A percentile compares a stretch with the other conserved stretches of the same genome.
Conservation (phyloP, 2,888 invertebrate genomes). For the Holacanthella duospinosa region DNA sequence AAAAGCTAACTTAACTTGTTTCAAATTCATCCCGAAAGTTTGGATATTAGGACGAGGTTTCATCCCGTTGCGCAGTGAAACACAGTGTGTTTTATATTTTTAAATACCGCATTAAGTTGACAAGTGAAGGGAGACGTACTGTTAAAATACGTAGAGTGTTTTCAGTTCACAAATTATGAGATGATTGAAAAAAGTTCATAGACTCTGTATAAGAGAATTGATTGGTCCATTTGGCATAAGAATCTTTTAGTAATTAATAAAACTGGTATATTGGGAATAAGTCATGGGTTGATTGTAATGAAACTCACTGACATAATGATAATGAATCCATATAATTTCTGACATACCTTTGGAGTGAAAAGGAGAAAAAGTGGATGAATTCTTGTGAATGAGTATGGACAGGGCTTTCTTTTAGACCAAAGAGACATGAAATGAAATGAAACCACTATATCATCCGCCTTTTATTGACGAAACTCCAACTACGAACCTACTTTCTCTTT, state of each 20-base stretch:
- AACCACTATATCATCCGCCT: neutral
- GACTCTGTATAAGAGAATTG: no score
- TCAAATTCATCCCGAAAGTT: no score
- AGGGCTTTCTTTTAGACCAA: neutral
- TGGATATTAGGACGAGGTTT: no score
- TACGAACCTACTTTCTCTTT: neutral
- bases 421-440: neutral
- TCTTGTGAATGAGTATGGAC: neutral
- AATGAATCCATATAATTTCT: conserved; percentile 2
- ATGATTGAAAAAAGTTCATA: no score
- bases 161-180: no score
- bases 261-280: neutral
- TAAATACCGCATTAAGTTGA: no score
- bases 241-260: neutral
- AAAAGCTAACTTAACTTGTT: no score
- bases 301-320: neutral
- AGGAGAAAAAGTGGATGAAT: neutral
- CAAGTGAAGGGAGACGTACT: no score
- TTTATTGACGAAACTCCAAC: neutral
- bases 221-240: neutral
- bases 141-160: no score
- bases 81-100: no score
- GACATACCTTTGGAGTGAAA: neutral
- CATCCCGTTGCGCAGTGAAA: no score
- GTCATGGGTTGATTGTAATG: neutral